phyloP scores from a whole-genome alignment of 1,140 invertebrate species.

The Bradynema listronoti region DNA sequence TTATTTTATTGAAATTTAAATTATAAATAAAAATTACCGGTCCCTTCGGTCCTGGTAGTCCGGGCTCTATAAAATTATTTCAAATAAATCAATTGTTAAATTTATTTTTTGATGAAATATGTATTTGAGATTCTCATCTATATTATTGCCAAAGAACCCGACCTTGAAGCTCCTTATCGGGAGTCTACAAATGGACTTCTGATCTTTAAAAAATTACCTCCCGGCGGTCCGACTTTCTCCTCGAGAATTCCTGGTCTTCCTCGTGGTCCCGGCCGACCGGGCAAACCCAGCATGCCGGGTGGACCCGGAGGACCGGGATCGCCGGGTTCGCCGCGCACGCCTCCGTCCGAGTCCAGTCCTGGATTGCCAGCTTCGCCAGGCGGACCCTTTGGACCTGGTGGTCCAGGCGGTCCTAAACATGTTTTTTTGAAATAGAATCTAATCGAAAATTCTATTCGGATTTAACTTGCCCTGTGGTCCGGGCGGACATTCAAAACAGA shows the following conservation, averaged over 20 bases:
- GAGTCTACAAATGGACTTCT: no score
- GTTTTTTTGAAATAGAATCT: no score
- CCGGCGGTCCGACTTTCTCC: slow-evolving; percentile 13
- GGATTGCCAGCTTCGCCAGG: background rate
- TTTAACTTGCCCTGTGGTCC: slow-evolving; percentile 8
- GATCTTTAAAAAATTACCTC: slow-evolving; percentile 5
- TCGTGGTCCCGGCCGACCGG: slow-evolving; percentile 2
- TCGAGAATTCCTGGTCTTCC: slow-evolving; percentile 14
- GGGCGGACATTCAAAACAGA: slow-evolving; percentile 47
- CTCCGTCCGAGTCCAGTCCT: slow-evolving; percentile 10
- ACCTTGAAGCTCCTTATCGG: no score
- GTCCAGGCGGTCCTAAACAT: slow-evolving; percentile 2
- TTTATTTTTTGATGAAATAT: no score
- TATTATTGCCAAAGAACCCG: no score
- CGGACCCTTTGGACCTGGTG: slow-evolving; percentile 1
- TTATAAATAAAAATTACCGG: background rate
- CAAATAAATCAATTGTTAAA: background rate
- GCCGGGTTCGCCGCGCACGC: slow-evolving; percentile 24
- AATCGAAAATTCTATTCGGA: background rate
- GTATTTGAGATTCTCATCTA: no score
- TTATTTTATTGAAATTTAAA: background rate
- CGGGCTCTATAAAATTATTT: slow-evolving; percentile 8
- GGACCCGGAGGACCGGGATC: slow-evolving; percentile 22
- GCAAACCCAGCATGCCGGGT: slow-evolving; percentile 15
- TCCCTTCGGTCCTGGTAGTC: slow-evolving; percentile 13